Evolutionary conservation across 2,797 vertebrate genomes (phyloP), one percentile per base, ranked within the genome.

Genomic region (Sciurus carolinensis): DNA sequence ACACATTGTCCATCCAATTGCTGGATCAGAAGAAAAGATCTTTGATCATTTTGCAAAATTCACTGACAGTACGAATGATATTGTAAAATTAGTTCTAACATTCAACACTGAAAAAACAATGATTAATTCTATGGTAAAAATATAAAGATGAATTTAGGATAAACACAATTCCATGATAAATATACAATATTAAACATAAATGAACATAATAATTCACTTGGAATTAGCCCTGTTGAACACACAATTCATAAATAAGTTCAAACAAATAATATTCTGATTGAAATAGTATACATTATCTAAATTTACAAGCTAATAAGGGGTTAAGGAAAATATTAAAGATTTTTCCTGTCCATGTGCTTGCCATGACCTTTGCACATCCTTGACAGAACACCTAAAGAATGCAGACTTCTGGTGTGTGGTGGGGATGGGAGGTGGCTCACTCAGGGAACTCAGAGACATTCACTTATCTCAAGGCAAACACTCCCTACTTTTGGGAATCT

Each of bases 41-140:
- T 88, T 82, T 36, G 7, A 52, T 87, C 39, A 59, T 82, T 83
- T 95, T 62, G n/a, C 28, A 88, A 92, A 86, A 73, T 7, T 57
- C 44, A 17, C 50, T 87, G 39, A 67, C 4, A 50, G 9, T 36
- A 1, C 52, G 39, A 9, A 64, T 93, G 33, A 28, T 50, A n/a
- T 42, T 67, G 12, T 52, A 69, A 81, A 69, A 69, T 69, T 86
- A 36, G 50, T 81, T 81, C 42, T 69, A 44, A 75, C 30, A 4
- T 90, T 86, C 59, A 75, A 81, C 30, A 75, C 57, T 39, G 36
- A 72, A 80, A 13, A 62, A 64, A 84, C 47, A 59, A 69, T 54
- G 0, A 72, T 54, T 84, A 83, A 85, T 71, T 95, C 64, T 39
- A 54, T 54, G 47, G 86, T 54, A 33, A 93, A 95, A 57, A 47